phyloP scores from a whole-genome alignment of 2,797 vertebrate genomes.

The Masticophis lateralis region DNA sequence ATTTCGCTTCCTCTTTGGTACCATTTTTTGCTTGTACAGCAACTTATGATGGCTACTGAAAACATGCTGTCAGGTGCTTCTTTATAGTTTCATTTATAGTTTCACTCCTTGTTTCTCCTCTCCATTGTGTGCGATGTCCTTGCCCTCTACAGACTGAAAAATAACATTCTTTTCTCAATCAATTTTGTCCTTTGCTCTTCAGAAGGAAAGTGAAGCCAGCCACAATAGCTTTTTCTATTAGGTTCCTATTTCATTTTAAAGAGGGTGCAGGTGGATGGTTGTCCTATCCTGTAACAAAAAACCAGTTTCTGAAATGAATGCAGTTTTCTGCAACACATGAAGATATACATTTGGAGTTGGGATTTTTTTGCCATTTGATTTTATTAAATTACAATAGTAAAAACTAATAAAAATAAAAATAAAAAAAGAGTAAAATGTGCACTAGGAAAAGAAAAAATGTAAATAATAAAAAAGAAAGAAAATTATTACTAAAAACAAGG shows the following conservation, averaged over 20 bases:
- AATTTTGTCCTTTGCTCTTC: slow-evolving; percentile 39
- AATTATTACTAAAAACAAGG: neutral
- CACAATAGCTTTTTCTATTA: neutral
- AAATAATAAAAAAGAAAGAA: neutral
- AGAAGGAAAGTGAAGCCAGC: slow-evolving; percentile 15
- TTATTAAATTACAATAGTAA: neutral
- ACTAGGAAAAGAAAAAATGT: neutral
- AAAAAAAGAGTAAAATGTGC: neutral
- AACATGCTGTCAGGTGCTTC: slow-evolving; percentile 68
- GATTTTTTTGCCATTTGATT: neutral
- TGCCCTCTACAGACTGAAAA: slow-evolving; percentile 58
- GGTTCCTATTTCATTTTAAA: slow-evolving; percentile 4
- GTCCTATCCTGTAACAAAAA: neutral
- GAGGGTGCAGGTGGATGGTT: neutral
- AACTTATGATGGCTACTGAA: slow-evolving; percentile 62
- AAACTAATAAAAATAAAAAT: neutral
- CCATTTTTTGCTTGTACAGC: slow-evolving; percentile 65
- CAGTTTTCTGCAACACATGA: neutral
- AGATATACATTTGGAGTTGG: neutral
- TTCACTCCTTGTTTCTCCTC: slow-evolving; percentile 56
- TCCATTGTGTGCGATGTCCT: slow-evolving; percentile 58
- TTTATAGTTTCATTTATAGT: slow-evolving; percentile 71
- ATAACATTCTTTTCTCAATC: slow-evolving; percentile 49
- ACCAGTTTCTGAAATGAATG: neutral
- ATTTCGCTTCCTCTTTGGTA: slow-evolving; percentile 46